Conservation (phyloP, 2,888 invertebrate species). For the Ennomos erosarius region DNA sequence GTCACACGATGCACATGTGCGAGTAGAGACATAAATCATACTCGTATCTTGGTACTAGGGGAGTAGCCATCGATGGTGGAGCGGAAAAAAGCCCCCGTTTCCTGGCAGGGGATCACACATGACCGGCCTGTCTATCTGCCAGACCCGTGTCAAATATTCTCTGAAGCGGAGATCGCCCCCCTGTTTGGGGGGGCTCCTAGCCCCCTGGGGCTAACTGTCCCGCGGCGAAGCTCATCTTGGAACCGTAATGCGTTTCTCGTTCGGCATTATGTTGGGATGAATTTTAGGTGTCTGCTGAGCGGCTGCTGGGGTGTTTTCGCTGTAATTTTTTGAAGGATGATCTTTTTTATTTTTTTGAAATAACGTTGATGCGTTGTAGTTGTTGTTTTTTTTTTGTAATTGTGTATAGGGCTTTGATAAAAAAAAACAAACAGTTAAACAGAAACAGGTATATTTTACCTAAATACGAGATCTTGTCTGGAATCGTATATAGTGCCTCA, state of each 20-base stretch:
- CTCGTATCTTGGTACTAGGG: constrained; percentile 73
- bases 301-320: constrained; percentile 30
- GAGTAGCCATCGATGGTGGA: constrained; percentile 77
- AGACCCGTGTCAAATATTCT: constrained; percentile 86
- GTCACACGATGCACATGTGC: constrained; percentile 79
- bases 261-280: constrained; percentile 76
- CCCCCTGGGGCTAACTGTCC: constrained; percentile 82
- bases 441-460: no score
- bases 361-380: no score
- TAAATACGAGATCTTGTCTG: no score
- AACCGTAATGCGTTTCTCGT: constrained; percentile 81
- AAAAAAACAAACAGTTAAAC: no score
- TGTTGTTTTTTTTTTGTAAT: no score
- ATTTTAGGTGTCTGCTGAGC: constrained; percentile 68
- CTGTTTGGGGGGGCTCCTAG: constrained; percentile 59
- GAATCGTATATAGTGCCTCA: no score
- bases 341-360: constrained; percentile 7
- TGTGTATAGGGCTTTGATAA: no score
- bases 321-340: constrained; percentile 34
- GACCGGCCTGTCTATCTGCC: constrained; percentile 86
- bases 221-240: constrained; percentile 84
- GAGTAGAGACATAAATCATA: constrained; percentile 81
- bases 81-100: constrained; percentile 82
- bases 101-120: constrained; percentile 84
- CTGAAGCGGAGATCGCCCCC: constrained; percentile 83